Conservation (phyloP, 2,113 vertebrate species). For the Pluvianellus socialis region DNA sequence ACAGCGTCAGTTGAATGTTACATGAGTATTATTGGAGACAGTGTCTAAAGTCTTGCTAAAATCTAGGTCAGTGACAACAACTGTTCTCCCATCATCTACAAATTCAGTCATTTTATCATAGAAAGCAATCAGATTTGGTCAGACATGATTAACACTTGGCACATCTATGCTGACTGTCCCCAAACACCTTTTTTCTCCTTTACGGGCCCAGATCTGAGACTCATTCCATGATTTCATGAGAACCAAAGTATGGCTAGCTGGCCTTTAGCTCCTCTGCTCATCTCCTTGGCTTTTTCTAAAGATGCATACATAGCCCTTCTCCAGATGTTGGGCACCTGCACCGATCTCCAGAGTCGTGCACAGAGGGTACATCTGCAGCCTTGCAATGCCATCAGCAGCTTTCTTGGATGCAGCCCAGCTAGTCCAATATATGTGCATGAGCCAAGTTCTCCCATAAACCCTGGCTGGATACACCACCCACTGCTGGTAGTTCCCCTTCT, state of each 20-base stretch:
- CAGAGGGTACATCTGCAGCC: fast-evolving
- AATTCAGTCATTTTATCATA: background rate
- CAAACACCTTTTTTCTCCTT: background rate
- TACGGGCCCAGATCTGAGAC: background rate
- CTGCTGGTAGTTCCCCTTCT: background rate
- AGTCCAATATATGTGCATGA: background rate
- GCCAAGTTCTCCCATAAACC: background rate
- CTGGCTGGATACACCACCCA: background rate
- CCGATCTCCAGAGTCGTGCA: background rate
- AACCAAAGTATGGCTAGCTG: background rate
- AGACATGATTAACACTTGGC: background rate
- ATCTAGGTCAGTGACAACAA: background rate
- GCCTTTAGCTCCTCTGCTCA: background rate
- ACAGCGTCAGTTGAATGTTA: background rate
- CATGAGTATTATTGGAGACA: background rate
- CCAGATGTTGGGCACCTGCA: background rate
- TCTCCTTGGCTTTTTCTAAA: background rate
- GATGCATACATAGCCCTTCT: background rate
- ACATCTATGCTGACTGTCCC: background rate
- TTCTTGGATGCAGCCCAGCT: background rate
- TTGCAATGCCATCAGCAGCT: background rate
- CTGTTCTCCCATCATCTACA: background rate
- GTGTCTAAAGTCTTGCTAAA: background rate
- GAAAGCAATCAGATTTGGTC: background rate
- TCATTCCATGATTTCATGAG: background rate